Percentiles rank a stretch among this genome's conserved stretches.
Conservation (phyloP, 2,888 invertebrate species). For the Ophonus ardosiacus region DNA sequence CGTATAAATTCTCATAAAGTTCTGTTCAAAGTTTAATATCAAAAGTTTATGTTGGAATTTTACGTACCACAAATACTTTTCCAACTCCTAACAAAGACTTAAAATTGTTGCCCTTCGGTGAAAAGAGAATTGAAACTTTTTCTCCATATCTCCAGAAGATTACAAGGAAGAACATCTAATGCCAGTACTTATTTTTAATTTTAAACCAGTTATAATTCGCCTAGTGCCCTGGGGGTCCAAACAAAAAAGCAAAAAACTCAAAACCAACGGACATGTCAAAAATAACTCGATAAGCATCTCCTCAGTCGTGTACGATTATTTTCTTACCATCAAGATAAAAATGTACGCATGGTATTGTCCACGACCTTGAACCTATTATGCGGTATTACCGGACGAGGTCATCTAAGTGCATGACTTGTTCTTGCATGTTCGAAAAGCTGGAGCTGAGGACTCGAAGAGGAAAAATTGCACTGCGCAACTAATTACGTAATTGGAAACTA, state of each 20-base stretch:
- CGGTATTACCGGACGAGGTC: slow-evolving; percentile 37
- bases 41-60: slow-evolving; percentile 1
- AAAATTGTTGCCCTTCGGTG: slow-evolving; percentile 22
- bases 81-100: slow-evolving; percentile 6
- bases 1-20: not conserved
- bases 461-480: slow-evolving; percentile 36
- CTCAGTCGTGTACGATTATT: slow-evolving; percentile 15
- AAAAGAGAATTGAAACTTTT: slow-evolving; percentile 18
- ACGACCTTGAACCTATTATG: slow-evolving; percentile 45
- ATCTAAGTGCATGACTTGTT: slow-evolving; percentile 42
- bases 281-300: not conserved
- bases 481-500: slow-evolving; percentile 38
- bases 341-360: slow-evolving; percentile 21
- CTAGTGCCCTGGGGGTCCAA: slow-evolving; percentile 7
- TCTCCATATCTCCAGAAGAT: not conserved
- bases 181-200: slow-evolving; percentile 29
- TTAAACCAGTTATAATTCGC: slow-evolving; percentile 5
- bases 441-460: slow-evolving; percentile 16
- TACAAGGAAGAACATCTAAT: slow-evolving; percentile 8
- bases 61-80: not conserved
- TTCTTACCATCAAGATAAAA: slow-evolving; percentile 16
- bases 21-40: slow-evolving; percentile 26
- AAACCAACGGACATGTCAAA: not conserved
- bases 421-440: slow-evolving; percentile 3
- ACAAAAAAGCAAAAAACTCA: not conserved